Percentiles rank a stretch among this genome's conserved stretches.
Conservation (phyloP, 92 coral and sea anemone species). For the Actinostola sp. region DNA sequence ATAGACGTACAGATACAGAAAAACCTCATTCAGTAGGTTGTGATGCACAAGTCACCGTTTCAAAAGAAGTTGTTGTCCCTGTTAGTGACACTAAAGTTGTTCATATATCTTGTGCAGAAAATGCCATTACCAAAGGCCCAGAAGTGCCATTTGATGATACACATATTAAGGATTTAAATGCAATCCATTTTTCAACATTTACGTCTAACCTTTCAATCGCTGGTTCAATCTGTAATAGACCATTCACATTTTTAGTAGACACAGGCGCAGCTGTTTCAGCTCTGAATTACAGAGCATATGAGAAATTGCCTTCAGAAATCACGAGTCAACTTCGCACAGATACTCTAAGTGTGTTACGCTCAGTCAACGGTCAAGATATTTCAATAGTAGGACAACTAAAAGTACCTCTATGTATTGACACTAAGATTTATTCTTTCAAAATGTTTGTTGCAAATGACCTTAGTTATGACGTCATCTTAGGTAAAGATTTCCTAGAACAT, state of each 20-base stretch:
- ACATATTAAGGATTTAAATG: too few species aligned
- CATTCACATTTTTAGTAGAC: slow-evolving; percentile 23
- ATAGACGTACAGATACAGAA: too few species aligned
- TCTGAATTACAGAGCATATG: slow-evolving; percentile 4
- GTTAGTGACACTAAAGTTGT: too few species aligned
- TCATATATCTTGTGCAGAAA: too few species aligned
- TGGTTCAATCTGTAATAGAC: neutral
- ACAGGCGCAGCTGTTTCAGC: slow-evolving; percentile 50
- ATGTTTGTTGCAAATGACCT: slow-evolving; percentile 25
- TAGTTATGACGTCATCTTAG: slow-evolving; percentile 43
- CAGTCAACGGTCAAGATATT: slow-evolving; percentile 48
- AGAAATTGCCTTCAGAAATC: neutral
- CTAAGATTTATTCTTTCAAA: slow-evolving; percentile 16
- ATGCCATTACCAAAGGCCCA: too few species aligned
- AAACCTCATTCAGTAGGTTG: too few species aligned
- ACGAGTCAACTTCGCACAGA: slow-evolving; percentile 9
- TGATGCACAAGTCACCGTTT: too few species aligned
- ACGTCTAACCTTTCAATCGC: neutral
- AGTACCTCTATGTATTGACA: slow-evolving; percentile 38
- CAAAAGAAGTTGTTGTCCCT: too few species aligned
- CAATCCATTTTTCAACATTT: neutral
- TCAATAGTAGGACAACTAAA: slow-evolving; percentile 30
- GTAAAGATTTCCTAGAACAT: slow-evolving; percentile 46
- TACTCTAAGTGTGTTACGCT: neutral
- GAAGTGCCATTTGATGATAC: too few species aligned